Evolutionary conservation across 2,888 invertebrate genomes (phyloP).

Genomic region (Xiphydria camelus): DNA sequence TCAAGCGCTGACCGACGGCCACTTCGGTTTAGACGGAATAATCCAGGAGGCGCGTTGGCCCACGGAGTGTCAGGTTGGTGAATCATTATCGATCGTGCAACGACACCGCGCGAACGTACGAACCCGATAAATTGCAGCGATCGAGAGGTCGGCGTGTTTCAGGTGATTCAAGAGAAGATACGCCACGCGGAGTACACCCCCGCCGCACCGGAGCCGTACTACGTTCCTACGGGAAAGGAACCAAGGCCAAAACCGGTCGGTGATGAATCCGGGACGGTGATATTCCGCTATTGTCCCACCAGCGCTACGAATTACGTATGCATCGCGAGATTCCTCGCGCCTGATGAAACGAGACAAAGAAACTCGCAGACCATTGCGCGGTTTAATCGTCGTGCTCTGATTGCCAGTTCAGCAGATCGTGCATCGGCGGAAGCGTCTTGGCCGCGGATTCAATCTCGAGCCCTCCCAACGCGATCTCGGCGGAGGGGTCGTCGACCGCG

Average conservation of each 20-base stretch:
- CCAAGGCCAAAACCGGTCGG: constrained; percentile 83
- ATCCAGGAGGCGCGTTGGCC: constrained; percentile 86
- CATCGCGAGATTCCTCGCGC: too few species aligned
- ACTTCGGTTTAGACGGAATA: constrained; percentile 38
- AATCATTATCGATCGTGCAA: not conserved
- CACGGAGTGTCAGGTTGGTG: constrained; percentile 79
- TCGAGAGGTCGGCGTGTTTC: too few species aligned
- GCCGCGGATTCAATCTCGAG: constrained; percentile 21
- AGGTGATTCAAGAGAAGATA: constrained; percentile 84
- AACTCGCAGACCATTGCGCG: too few species aligned
- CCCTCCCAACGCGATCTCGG: not conserved
- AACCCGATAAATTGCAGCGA: constrained; percentile 2
- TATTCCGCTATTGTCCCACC: constrained; percentile 83
- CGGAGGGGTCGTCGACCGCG: not conserved
- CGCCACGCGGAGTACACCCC: constrained; percentile 77
- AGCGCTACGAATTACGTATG: constrained; percentile 88
- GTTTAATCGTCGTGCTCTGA: not conserved
- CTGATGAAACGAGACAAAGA: too few species aligned
- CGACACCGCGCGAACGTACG: too few species aligned
- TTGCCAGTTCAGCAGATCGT: constrained; percentile 86
- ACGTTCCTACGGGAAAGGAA: constrained; percentile 76
- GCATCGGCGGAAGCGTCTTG: constrained; percentile 76
- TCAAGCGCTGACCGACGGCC: constrained; percentile 32
- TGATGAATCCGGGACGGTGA: constrained; percentile 81
- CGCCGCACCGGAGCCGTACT: constrained; percentile 78